Base-by-base conservation (phyloP, 1,140 invertebrate species). In the Ephestia elutella region DNA sequence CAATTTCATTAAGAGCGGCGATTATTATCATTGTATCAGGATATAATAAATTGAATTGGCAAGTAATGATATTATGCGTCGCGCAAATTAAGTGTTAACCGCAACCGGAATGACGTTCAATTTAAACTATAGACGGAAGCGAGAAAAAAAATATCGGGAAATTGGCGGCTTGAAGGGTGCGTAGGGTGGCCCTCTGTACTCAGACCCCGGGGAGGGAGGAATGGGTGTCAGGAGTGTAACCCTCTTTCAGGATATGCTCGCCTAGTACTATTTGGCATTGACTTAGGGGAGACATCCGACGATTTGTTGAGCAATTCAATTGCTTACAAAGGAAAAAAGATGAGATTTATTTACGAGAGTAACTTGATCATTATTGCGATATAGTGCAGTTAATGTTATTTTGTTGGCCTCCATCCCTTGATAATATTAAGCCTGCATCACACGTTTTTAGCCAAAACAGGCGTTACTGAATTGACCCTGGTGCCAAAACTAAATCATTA, bases 211-310 rank as follows among this genome's bases (percentile, higher is more conserved):
- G 20, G 50, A 21, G 50, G 50, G 50, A 25, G 50, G 21, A 11
- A 32, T 21, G 50, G 50, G 20, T n/a, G 50, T 25, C 21, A 18
- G 11, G 20, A 53, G 49, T 56, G 57, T 78, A 62, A 65, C 63
- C 68, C 76, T 67, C 78, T 80, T 25, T 30, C 51, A 21, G 53
- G 57, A 72, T 70, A 63, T 80, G 68, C 49, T 58, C 56, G 56
- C 82, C 85, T 87, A 70, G 85, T 87, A 82, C 72, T 79, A 82
- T 78, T 87, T 87, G 85, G 83, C 85, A 87, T 87, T 87, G 83
- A 87, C 78, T 86, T 75, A 71, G 67, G 63, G 65, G 70, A 78
- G 74, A 67, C 70, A 68, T 75, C 62, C 56, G 64, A 69, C 68
- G 73, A 74, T 70, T 70, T 70, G 65, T 71, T 68, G 60, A 58